A percentile compares a stretch with the other conserved stretches of the same genome.
Evolutionary conservation across 2,888 invertebrate genomes (phyloP).

Genomic region (Zeuzera pyrina): DNA sequence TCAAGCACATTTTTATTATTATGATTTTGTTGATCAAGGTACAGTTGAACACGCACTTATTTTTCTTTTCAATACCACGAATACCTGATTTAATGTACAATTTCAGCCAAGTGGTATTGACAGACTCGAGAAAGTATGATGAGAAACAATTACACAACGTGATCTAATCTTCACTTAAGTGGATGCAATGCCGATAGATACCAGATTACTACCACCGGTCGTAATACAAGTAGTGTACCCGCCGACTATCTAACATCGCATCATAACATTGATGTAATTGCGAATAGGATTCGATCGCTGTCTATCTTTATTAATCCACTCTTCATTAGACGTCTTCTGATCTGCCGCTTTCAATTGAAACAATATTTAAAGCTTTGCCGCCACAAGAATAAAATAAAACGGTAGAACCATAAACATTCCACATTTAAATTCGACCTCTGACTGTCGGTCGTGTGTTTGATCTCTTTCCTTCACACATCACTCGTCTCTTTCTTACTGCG

Average conservation of each 20-base stretch:
- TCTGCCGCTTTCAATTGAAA: constrained; percentile 70
- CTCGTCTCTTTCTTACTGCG: constrained; percentile 51
- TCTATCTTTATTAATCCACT: constrained; percentile 54
- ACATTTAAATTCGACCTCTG: constrained; percentile 72
- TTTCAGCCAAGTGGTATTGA: constrained; percentile 10
- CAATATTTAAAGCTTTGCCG: constrained; percentile 69
- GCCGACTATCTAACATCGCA: constrained; percentile 2
- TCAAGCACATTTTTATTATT: no score
- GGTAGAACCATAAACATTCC: constrained; percentile 73
- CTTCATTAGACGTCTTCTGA: constrained; percentile 63
- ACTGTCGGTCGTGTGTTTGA: constrained; percentile 37
- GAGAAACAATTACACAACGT: background rate
- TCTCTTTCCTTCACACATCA: constrained; percentile 29
- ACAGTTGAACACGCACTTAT: no score
- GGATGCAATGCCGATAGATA: constrained; percentile 22
- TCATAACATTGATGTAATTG: constrained; percentile 29
- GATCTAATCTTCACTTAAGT: constrained; percentile 2
- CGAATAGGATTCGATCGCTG: constrained; percentile 58
- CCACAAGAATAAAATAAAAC: constrained; percentile 68
- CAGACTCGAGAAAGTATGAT: constrained; percentile 19
- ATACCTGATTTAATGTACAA: no score
- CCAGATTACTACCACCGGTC: constrained; percentile 19
- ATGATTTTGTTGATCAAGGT: no score
- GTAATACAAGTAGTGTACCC: constrained; percentile 47
- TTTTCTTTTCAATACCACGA: no score